Base-by-base conservation (phyloP, 2,797 vertebrate genomes). In the Clarias platycephalus region DNA sequence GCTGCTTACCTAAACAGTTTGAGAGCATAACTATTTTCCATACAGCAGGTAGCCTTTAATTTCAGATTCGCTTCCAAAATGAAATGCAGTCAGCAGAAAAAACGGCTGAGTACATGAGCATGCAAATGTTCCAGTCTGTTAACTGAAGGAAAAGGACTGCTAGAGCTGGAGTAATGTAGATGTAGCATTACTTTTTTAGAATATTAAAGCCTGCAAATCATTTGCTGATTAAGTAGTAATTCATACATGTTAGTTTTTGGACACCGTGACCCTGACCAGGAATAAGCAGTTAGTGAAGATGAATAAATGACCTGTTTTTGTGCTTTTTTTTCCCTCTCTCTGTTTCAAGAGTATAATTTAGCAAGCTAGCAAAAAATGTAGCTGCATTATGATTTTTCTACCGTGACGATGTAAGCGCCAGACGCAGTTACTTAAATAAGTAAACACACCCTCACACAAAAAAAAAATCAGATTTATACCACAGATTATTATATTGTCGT, bases 141-240 rank as follows among this genome's bases (percentile, higher is more conserved):
- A 78, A 84, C 34, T 78, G 22, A 60, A 57, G n/a, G 64, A 4
- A 60, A 77, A 40, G 5, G 3, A 80, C 18, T 31, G 26, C 40
- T 78, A n/a, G 49, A 44, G 58, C n/a, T 70, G 34, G 57, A 78
- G 34, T 34, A 58, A 40, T 20, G 31, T 37, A 37, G 62, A 6
- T 1, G 72, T 20, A 31, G 16, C 16, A 18, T 49, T 68, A 78
- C 63, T 28, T 57, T 44, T 83, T 24, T 58, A 66, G 15, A 70
- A 62, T 5, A 82, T 79, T 20, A 58, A 26, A 18, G 37, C 26
- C 70, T 85, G 31, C 5, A 70, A 55, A 80, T 84, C 70, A 74
- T 82, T 71, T 85, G 80, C 64, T 72, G 74, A 66, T 55, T 83
- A n/a, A 82, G 68, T 78, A 26, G 57, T 71, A 60, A 81, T 72